Percentiles rank a stretch among this genome's conserved stretches.
Conservation (phyloP, 1,140 invertebrate species). For the Latrodectus geometricus region DNA sequence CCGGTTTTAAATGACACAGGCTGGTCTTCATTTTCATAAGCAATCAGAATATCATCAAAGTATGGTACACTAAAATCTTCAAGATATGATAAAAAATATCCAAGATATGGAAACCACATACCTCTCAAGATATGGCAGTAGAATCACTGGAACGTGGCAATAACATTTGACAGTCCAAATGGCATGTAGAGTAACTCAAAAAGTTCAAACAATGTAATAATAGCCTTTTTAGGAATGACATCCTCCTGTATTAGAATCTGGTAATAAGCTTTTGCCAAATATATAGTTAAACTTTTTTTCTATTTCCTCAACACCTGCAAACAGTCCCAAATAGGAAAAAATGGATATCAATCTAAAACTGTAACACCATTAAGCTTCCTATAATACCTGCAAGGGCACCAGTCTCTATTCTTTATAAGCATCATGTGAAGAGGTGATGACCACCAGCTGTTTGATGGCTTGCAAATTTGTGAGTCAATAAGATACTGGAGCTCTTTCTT, state of each 20-base stretch:
- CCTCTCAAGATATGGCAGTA: background rate
- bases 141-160: background rate
- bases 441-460: slow-evolving; percentile 6
- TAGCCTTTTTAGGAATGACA: background rate
- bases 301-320: too few relatives aligned
- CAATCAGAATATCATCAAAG: slow-evolving; percentile 12
- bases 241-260: too few relatives aligned
- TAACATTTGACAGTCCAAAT: background rate
- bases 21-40: background rate
- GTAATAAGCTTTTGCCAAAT: too few relatives aligned
- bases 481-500: too few relatives aligned
- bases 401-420: background rate
- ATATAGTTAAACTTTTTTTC: too few relatives aligned
- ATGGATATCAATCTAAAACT: too few relatives aligned
- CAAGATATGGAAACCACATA: too few relatives aligned
- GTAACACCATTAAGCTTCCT: too few relatives aligned
- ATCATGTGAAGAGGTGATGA: background rate
- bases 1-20: background rate
- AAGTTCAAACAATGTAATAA: background rate
- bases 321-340: too few relatives aligned
- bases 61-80: background rate
- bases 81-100: too few relatives aligned
- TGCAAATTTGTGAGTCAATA: background rate
- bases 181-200: too few relatives aligned
- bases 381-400: too few relatives aligned